Conservation (phyloP, 2,888 invertebrate species). For the Rhyacophila evoluta region DNA sequence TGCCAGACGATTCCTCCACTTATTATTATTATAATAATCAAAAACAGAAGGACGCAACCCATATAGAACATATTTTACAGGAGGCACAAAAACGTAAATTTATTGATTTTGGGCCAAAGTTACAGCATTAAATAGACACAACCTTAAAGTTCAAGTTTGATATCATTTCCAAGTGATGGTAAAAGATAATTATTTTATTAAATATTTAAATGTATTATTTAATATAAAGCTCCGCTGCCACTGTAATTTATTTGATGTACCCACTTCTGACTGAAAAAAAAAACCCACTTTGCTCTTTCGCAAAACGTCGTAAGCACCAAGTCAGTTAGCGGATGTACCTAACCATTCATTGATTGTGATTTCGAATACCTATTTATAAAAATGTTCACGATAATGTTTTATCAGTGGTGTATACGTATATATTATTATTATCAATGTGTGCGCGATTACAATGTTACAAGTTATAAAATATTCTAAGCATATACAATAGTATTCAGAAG, state of each 20-base stretch:
- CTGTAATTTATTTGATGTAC: not conserved
- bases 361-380: conserved; percentile 1
- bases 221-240: not conserved
- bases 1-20: no score
- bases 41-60: no score
- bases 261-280: not conserved
- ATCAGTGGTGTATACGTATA: not conserved
- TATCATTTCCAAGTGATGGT: no score
- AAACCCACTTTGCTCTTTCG: not conserved
- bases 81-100: no score
- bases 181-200: no score
- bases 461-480: no score
- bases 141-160: no score
- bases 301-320: not conserved
- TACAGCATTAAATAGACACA: no score
- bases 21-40: no score
- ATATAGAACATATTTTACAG: no score
- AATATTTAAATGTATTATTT: not conserved
- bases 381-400: not conserved
- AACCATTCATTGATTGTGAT: conserved; percentile 15
- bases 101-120: no score
- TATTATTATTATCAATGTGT: not conserved
- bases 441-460: not conserved
- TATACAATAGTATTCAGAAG: not conserved
- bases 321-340: conserved; percentile 20